Evolutionary conservation across 2,113 vertebrate genomes (phyloP), one percentile per base, ranked within the genome.

Genomic region (Microcebus ravelobensis): DNA sequence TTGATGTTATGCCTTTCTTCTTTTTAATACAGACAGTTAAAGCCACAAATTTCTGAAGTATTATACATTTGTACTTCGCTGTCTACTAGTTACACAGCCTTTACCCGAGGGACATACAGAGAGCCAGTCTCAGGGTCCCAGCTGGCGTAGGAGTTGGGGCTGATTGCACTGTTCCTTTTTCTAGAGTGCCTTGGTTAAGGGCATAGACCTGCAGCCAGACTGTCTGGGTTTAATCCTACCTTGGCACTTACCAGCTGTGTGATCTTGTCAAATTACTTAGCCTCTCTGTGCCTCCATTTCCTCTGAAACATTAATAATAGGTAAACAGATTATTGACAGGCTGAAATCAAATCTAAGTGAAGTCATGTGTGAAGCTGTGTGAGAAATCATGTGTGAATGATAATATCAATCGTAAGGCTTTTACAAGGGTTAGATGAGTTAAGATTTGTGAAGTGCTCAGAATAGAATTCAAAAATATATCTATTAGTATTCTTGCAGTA

Each of bases 1-100:
- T 18, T 91, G 36, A 83, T 84, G 71, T 97, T 93, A 55, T 65
- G 25, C 23, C 23, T 87, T 63, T 81, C 48, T 91, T 90, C 25
- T 92, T 76, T 23, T 65, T 67, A 83, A 74, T 82, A 59, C 79
- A 77, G 61, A 57, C 7, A 90, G 74, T 76, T 82, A 85, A 82
- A 96, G 34, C n/a, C 39, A 73, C 11, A 52, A 52, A 67, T 82
- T 91, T 81, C 76, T 13, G 73, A 73, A 83, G 27, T 42, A 63
- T 52, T 84, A 59, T 8, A 87, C 67, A 63, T 68, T 70, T 95
- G 21, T 76, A 84, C 7, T 74, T 36, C 87, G 20, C 42, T 67
- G 50, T 90, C 14, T 61, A 6, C 39, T 86, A 55, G 57, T n/a
- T 67, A 71, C 6, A 83, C 5, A 23, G 0, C 73, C 6, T 92